phyloP scores from a whole-genome alignment of 2,797 vertebrate species.

The Apogon talboti region DNA sequence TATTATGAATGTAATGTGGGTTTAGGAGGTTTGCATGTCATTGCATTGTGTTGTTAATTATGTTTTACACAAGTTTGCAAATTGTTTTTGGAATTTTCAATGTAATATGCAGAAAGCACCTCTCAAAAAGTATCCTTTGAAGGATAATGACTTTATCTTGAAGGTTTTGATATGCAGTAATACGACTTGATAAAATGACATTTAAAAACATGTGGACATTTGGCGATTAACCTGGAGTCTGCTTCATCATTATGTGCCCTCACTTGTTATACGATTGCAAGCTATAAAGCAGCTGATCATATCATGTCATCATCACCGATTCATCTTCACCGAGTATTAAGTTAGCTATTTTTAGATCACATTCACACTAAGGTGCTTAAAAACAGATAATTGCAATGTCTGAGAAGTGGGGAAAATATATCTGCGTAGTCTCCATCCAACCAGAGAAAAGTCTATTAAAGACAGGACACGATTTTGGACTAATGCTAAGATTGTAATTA shows the following conservation, averaged over 20 bases:
- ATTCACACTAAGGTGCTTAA: conserved; percentile 9
- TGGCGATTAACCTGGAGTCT: not conserved
- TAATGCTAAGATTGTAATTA: conserved; percentile 32
- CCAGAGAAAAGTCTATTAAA: conserved; percentile 36
- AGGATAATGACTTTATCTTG: too few relatives aligned
- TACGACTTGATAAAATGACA: too few relatives aligned
- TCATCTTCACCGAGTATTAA: conserved; percentile 1
- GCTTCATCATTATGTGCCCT: too few relatives aligned
- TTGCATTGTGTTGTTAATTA: too few relatives aligned
- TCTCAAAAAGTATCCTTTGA: too few relatives aligned
- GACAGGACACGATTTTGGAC: conserved; percentile 18
- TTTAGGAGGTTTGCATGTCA: too few relatives aligned
- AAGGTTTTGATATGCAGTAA: too few relatives aligned
- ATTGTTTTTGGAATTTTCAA: too few relatives aligned
- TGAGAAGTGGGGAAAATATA: conserved; percentile 1
- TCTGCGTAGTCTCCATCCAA: conserved; percentile 15
- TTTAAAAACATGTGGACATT: too few relatives aligned
- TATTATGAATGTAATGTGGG: too few relatives aligned
- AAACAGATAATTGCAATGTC: conserved; percentile 20
- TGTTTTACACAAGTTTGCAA: too few relatives aligned
- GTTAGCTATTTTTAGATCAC: conserved; percentile 7
- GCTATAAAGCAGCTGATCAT: not conserved
- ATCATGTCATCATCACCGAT: conserved; percentile 15
- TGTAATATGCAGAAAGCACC: too few relatives aligned
- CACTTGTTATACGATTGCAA: not conserved